Evolutionary conservation across 2,113 vertebrate genomes (phyloP).

Genomic region (Corydoras maculifer): DNA sequence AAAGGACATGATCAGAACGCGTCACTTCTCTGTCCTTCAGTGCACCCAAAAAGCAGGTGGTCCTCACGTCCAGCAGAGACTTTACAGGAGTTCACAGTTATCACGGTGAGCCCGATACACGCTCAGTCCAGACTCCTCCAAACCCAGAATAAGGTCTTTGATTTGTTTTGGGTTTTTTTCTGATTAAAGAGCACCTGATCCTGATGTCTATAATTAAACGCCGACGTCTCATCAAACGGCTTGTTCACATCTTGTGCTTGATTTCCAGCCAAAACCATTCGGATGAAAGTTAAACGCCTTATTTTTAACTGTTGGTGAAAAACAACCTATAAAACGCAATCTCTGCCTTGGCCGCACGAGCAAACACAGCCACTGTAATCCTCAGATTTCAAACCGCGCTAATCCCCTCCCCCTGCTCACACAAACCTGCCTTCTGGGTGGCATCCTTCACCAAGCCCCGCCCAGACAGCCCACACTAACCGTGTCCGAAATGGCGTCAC

Average conservation of each 20-base stretch:
- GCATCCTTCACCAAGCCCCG: not conserved
- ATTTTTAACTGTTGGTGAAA: no score
- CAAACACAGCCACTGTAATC: not conserved
- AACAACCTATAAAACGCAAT: not conserved
- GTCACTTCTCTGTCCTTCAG: no score
- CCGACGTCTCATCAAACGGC: no score
- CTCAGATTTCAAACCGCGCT: conserved; percentile 26
- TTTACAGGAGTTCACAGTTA: not conserved
- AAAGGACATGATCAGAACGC: no score
- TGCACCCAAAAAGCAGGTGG: not conserved
- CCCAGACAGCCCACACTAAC: not conserved
- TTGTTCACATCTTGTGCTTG: no score
- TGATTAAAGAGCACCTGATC: no score
- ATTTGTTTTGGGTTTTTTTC: no score
- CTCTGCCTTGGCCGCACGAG: not conserved
- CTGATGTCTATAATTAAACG: no score
- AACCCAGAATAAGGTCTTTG: not conserved
- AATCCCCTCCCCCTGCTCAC: not conserved
- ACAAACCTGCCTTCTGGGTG: not conserved
- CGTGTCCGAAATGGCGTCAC: not conserved
- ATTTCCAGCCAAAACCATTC: no score
- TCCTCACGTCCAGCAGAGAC: not conserved
- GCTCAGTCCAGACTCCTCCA: no score
- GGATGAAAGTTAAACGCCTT: no score
- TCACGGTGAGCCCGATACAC: not conserved